A percentile compares a stretch with the other conserved stretches of the same genome.
Conservation (phyloP, 2,888 invertebrate species). For the Andricus curvator region DNA sequence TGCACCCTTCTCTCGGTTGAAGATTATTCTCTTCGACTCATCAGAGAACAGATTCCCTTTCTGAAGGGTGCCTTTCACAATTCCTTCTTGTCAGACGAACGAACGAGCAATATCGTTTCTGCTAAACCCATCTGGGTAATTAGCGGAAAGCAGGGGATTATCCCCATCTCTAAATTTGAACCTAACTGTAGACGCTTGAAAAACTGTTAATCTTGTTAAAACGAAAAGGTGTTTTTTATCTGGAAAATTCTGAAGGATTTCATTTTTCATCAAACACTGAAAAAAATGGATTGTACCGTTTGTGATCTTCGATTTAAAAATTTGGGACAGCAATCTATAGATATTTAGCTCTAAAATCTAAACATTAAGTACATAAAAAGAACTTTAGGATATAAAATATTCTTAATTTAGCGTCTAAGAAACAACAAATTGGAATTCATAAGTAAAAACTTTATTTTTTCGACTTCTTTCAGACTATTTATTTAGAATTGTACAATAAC, state of each 20-base stretch:
- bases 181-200: constrained; percentile 1
- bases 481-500: no score
- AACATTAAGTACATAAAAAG: no score
- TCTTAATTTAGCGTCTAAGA: no score
- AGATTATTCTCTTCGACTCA: constrained; percentile 14
- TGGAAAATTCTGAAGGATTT: neutral
- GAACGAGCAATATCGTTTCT: constrained; percentile 28
- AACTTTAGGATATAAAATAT: no score
- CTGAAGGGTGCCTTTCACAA: constrained; percentile 1
- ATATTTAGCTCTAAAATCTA: no score
- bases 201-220: constrained; percentile 1
- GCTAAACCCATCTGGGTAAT: constrained; percentile 27
- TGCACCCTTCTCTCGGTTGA: constrained; percentile 3
- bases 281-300: no score
- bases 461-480: no score
- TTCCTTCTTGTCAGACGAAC: constrained; percentile 10
- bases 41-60: neutral
- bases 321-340: no score
- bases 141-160: constrained; percentile 4
- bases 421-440: no score
- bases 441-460: no score
- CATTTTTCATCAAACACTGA: neutral
- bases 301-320: no score
- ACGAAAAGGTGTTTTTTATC: no score
- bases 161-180: neutral